Evolutionary conservation across 2,888 invertebrate genomes (phyloP).

Genomic region (Athalia circularis): DNA sequence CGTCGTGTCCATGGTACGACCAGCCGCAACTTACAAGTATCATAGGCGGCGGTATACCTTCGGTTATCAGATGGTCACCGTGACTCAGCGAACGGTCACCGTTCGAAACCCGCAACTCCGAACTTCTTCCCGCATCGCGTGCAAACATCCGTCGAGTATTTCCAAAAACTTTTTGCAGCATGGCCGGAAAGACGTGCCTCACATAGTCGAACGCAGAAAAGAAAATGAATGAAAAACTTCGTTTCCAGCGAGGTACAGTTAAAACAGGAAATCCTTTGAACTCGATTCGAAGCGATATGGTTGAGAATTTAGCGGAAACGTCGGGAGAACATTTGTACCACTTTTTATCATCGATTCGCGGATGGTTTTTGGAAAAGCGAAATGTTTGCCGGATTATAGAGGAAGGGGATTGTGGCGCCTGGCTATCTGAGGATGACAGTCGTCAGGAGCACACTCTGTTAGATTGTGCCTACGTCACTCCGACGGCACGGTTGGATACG

Average conservation of each 20-base stretch:
- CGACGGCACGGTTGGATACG: no score
- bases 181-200: background rate
- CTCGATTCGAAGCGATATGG: no score
- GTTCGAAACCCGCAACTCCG: constrained; percentile 49
- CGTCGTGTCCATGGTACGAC: constrained; percentile 54
- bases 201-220: background rate
- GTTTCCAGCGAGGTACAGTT: no score
- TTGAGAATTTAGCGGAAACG: no score
- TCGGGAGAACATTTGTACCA: no score
- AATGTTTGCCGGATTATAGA: background rate
- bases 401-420: constrained; percentile 2
- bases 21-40: constrained; percentile 17
- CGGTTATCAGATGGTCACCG: constrained; percentile 64
- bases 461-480: constrained; percentile 37
- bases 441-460: constrained; percentile 57
- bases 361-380: background rate
- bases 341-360: no score
- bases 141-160: constrained; percentile 27
- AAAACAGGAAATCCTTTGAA: no score
- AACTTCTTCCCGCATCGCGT: constrained; percentile 23
- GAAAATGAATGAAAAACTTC: background rate
- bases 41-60: constrained; percentile 26
- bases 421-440: constrained; percentile 61
- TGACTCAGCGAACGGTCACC: constrained; percentile 62
- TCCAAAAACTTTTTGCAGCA: constrained; percentile 25